These are phyloP conservation scores for Drosophila borborema DNA, from an alignment of 2,888 invertebrate species.

Conservation along the genomic window DNA sequence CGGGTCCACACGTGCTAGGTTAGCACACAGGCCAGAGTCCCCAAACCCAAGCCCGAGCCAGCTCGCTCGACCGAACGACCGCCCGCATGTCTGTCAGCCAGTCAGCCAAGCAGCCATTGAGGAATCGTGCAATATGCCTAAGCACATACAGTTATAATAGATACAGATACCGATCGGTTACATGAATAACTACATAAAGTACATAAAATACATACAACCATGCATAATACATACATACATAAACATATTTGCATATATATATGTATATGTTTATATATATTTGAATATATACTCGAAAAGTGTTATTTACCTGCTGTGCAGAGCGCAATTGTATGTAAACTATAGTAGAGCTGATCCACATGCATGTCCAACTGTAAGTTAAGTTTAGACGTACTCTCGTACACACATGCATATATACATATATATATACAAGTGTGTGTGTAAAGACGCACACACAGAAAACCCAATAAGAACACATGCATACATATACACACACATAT, in stretches of 20 bases:
- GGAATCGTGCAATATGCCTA: conserved; percentile 72
- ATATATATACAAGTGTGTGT: conserved; percentile 27
- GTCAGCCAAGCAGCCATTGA: conserved; percentile 67
- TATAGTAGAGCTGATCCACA: conserved; percentile 76
- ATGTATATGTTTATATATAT: conserved; percentile 43
- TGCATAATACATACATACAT: conserved; percentile 19
- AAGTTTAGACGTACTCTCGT: conserved; percentile 72
- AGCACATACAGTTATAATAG: conserved; percentile 49
- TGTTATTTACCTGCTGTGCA: conserved; percentile 83
- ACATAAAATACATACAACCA: conserved; percentile 44
- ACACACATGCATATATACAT: conserved; percentile 28
- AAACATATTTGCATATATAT: conserved; percentile 16
- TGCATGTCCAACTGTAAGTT: conserved; percentile 83
- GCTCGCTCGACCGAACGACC: conserved; percentile 14
- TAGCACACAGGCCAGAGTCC: conserved; percentile 10
- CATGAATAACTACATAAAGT: conserved; percentile 24
- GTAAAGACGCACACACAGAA: conserved; percentile 16
- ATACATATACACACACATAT: conserved; percentile 31
- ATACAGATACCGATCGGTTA: conserved; percentile 21
- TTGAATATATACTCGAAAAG: conserved; percentile 77
- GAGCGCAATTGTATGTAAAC: conserved; percentile 80
- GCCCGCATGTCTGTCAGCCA: conserved; percentile 32
- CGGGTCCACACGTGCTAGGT: conserved; percentile 81
- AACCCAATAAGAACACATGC: conserved; percentile 8
- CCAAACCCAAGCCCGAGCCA: conserved; percentile 10